phyloP scores from a whole-genome alignment of 2,797 vertebrate genomes.

The Halcyon leucocephala region DNA sequence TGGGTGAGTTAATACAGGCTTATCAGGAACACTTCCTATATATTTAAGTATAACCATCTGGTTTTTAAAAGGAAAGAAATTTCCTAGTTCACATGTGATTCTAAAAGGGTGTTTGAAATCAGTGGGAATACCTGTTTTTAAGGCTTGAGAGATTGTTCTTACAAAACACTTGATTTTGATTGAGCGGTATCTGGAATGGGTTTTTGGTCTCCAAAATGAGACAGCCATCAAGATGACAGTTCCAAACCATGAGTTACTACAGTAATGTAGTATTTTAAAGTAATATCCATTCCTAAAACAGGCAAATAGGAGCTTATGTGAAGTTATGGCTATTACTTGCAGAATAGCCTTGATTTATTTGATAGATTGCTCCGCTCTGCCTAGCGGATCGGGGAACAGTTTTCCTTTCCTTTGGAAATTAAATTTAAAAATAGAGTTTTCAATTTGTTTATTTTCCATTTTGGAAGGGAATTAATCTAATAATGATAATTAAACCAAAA shows the following conservation, averaged over 20 bases:
- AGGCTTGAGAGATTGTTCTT: slow-evolving; percentile 21
- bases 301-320: background rate
- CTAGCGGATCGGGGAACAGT: background rate
- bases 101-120: slow-evolving; percentile 4
- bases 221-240: slow-evolving; percentile 10
- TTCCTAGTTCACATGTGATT: background rate
- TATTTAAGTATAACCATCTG: background rate
- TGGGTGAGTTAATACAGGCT: slow-evolving; percentile 25
- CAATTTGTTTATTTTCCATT: background rate
- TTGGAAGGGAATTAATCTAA: background rate
- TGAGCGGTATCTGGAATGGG: slow-evolving; percentile 35
- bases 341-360: slow-evolving; percentile 8
- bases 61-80: slow-evolving; percentile 25
- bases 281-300: slow-evolving; percentile 28
- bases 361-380: background rate
- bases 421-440: background rate
- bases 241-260: slow-evolving; percentile 27
- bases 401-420: slow-evolving; percentile 22
- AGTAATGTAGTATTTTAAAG: slow-evolving; percentile 14
- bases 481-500: background rate
- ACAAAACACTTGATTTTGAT: slow-evolving; percentile 7
- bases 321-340: background rate
- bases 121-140: slow-evolving; percentile 15
- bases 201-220: slow-evolving; percentile 31
- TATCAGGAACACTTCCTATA: background rate